Evolutionary conservation across 53 echinoderm and acorn worm species (phyloP), one percentile per base, ranked within the genome.

Genomic region (Temnopleurus reevesii): DNA sequence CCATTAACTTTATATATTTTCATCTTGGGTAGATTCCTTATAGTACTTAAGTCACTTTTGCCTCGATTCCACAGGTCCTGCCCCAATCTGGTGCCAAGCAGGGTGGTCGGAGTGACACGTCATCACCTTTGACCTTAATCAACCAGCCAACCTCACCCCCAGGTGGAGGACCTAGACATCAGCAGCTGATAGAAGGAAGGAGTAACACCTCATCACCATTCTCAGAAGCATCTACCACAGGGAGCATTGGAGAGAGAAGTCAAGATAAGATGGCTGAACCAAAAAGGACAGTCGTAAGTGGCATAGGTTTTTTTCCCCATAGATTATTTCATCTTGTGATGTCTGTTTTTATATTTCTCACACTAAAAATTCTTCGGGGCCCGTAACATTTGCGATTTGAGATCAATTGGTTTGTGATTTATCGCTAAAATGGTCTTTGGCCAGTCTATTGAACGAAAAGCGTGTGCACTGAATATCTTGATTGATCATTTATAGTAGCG

Each of bases 181-280:
- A 85, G 61, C 86, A 61, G 49, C 79, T 47, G 17, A 13, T 47
- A 47, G 79, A 79, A 7, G 8, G 21, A 8, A 79, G 79, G 49
- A 51, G 31, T 15, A 79, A 79, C 79, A 47, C 79, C 18, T 79
- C 79, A 7, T 49, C 79, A 47, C 46, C 46, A 10, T 71, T 71
- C 71, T 71, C 86, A 86, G 35, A 53, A 31, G 12, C 53, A 65
- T 86, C 86, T 4, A 12, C 60, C 1, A 4, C 49, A 4, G 86
- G 86, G 27, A 86, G 61, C 41, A 12, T 46, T 25, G 61, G 59
- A 83, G 51, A 46, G 45, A 79, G n/a, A 21, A 53, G 10, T 53
- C 47, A 3, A 36, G 59, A 87, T 12, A 87, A 46, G 38, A 87
- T 87, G 88, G 65, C 88, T 35, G 88, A 71, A 33, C 71, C 65